Evolutionary conservation across 2,797 vertebrate species (phyloP).

Genomic region (Jordanella pulchra): DNA sequence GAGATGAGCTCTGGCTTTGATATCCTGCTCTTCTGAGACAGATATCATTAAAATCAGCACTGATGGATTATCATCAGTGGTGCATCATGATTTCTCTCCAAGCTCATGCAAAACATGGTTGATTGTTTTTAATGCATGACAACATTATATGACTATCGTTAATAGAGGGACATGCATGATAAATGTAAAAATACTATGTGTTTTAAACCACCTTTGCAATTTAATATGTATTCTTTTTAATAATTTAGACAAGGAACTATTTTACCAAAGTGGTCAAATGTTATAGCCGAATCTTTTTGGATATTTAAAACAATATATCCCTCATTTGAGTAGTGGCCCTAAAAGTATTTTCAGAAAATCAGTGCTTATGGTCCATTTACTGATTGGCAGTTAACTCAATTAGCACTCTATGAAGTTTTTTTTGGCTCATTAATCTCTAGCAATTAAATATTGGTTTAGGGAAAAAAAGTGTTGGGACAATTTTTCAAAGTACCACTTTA

Average conservation of each 20-base stretch:
- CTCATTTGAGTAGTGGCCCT: constrained; percentile 1
- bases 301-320: background rate
- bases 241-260: background rate
- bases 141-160: background rate
- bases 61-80: constrained; percentile 36
- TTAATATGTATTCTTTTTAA: background rate
- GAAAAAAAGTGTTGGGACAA: background rate
- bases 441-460: background rate
- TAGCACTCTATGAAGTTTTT: background rate
- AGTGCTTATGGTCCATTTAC: background rate
- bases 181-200: background rate
- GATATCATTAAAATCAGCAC: constrained; percentile 57
- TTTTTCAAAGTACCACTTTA: background rate
- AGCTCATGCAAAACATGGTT: constrained; percentile 27
- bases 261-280: background rate
- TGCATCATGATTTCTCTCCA: constrained; percentile 24
- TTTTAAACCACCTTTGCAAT: background rate
- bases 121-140: background rate
- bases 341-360: background rate
- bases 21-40: constrained; percentile 46
- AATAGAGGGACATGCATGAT: background rate
- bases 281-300: background rate
- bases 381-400: background rate
- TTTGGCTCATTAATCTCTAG: constrained; percentile 1
- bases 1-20: constrained; percentile 30